phyloP scores from a whole-genome alignment of 2,113 vertebrate species.

The Epinephelus fuscoguttatus region DNA sequence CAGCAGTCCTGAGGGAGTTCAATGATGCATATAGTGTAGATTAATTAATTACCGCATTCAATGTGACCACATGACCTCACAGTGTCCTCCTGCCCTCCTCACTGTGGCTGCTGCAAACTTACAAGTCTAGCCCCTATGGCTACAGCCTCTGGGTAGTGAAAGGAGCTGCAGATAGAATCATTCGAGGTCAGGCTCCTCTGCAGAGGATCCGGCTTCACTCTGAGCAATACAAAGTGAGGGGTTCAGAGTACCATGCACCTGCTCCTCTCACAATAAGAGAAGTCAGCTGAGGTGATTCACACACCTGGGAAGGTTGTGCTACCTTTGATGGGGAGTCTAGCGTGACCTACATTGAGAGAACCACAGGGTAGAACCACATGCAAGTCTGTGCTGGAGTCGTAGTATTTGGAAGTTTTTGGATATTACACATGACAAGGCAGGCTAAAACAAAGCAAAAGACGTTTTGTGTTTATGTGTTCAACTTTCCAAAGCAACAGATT shows the following conservation, averaged over 20 bases:
- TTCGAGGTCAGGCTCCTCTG: conserved; percentile 20
- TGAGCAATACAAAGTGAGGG: background rate
- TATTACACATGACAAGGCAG: conserved; percentile 1
- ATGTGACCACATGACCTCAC: background rate
- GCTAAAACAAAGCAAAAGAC: background rate
- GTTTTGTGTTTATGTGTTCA: conserved; percentile 2
- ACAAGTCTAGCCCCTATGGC: background rate
- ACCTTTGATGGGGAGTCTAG: conserved; percentile 8
- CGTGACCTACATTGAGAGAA: conserved; percentile 19
- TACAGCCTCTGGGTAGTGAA: conserved; percentile 1
- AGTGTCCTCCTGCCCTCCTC: background rate
- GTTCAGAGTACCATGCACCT: conserved; percentile 9
- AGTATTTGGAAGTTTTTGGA: conserved; percentile 15
- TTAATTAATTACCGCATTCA: background rate
- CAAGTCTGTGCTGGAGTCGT: background rate
- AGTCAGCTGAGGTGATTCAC: conserved; percentile 12
- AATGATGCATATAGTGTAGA: background rate
- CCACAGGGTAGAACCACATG: background rate
- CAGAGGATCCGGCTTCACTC: background rate
- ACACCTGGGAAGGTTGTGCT: conserved; percentile 3
- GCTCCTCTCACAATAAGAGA: background rate
- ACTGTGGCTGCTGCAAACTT: background rate
- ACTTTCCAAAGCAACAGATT: background rate
- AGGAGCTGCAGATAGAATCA: conserved; percentile 12
- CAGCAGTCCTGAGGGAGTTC: background rate